Evolutionary conservation across 2,888 invertebrate species (phyloP), one percentile per base, ranked within the genome.

Genomic region (Pristionchus maxplancki): DNA sequence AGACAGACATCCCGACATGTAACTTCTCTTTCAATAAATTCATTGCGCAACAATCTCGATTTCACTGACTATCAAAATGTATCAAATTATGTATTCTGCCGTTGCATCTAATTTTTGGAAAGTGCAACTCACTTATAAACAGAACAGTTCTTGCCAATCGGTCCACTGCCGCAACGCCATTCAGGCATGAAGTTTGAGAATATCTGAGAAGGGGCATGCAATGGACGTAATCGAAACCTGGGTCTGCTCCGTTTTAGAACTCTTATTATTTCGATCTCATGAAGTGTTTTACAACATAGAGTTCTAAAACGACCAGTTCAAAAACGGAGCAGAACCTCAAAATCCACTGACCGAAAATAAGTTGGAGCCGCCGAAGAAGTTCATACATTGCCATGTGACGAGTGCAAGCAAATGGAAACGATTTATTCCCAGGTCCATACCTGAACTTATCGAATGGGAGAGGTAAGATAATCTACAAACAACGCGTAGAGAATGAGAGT

Each of bases 101-200:
- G n/a, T n/a, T n/a, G n/a, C n/a, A n/a, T n/a, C n/a, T n/a, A n/a
- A n/a, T n/a, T n/a, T n/a, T n/a, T n/a, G n/a, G n/a, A n/a, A n/a
- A n/a, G n/a, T n/a, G n/a, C n/a, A n/a, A 40, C 74, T 28, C 17
- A 58, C 62, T n/a, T 58, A 34, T 83, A 83, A 24, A n/a, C 31
- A 1, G 31, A 20, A 9, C 83, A 83, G n/a, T 58, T 48, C 53
- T 83, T 53, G 0, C 83, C 34, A 44, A 62, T 34, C 2, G 53
- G 44, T 31, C 34, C 83, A 17, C 28, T n/a, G 20, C 34, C 83
- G 24, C 83, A 83, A 1, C 53, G 15, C 83, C 83, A 83, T 20
- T 83, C 53, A 24, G 83, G 83, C 24, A 83, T 48, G n/a, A 58
- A 53, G 31, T 83, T 83, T 13, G 83, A 83, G 53, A 83, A 83